Base-by-base conservation (phyloP, 1,140 invertebrate species). In the Pantala flavescens region DNA sequence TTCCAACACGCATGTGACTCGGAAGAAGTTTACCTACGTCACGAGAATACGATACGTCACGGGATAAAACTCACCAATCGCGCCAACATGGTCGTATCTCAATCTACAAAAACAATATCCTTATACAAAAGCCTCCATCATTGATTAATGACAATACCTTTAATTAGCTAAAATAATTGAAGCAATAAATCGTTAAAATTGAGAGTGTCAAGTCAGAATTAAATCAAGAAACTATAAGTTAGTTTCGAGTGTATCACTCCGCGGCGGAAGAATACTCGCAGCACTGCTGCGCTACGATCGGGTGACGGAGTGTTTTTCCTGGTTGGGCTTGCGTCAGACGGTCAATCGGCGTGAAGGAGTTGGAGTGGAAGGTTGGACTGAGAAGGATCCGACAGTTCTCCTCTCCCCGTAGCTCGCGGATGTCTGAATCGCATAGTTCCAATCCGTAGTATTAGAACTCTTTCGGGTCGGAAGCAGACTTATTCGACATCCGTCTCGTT, bases 251-350 rank as follows among this genome's bases (percentile, higher is more conserved):
- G 49, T 63, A 63, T 63, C 49, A 63, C n/a, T 63, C 49, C 49
- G 49, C 49, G 43, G 49, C 49, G 49, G 49, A 63, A 36, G 28
- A 36, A 5, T 14, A 21, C 49, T 7, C 14, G 1, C 49, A 21
- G n/a, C 49, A 3, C 12, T 12, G 49, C 5, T 12, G 5, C 3
- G 49, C 49, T 63, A 21, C 14, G 49, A 21, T 63, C 49, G 49
- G 49, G 49, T 63, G 49, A 63, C 49, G 49, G 49, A 63, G 49
- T 63, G 49, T 63, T 63, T 63, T 63, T 63, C 49, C 49, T 63
- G 49, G 49, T 63, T 63, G 49, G 49, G 14, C 49, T 63, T 63
- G 49, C 49, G 49, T 63, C 49, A 63, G 49, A 63, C n/a, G n/a
- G n/a, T 63, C 49, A 63, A 21, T 19, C 49, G n/a, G 49, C 49